These are phyloP conservation scores for Pionites leucogaster DNA, from an alignment of 2,113 vertebrate genomes.

Conservation along the genomic window DNA sequence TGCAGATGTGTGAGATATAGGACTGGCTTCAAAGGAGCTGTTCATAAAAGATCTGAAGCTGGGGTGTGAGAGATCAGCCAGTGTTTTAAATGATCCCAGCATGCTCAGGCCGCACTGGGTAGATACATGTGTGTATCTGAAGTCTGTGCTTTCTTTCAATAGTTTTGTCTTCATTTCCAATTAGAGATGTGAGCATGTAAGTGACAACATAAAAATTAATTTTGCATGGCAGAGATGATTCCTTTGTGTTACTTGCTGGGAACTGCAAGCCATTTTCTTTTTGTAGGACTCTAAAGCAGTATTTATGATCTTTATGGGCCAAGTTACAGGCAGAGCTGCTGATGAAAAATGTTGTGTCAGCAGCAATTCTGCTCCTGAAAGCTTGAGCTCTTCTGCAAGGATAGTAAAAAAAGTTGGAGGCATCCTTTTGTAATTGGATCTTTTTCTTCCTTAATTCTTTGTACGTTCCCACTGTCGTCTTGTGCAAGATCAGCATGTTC, in stretches of 20 bases:
- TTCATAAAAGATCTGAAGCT: background rate
- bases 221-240: background rate
- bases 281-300: background rate
- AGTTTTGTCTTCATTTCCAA: background rate
- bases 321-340: background rate
- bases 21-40: conserved; percentile 23
- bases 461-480: background rate
- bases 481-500: background rate
- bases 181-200: background rate
- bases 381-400: background rate
- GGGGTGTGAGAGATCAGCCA: background rate
- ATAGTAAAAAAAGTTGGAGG: background rate
- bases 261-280: background rate
- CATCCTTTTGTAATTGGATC: background rate
- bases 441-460: background rate
- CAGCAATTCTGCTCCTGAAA: background rate
- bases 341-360: background rate
- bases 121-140: background rate
- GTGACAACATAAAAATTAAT: background rate
- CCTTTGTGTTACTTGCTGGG: background rate
- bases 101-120: background rate
- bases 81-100: background rate
- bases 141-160: background rate
- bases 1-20: conserved; percentile 16
- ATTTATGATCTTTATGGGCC: background rate